A percentile compares a stretch with the other conserved stretches of the same genome.
Evolutionary conservation across 2,888 invertebrate genomes (phyloP).

Genomic region (Yponomeuta plumbellus): DNA sequence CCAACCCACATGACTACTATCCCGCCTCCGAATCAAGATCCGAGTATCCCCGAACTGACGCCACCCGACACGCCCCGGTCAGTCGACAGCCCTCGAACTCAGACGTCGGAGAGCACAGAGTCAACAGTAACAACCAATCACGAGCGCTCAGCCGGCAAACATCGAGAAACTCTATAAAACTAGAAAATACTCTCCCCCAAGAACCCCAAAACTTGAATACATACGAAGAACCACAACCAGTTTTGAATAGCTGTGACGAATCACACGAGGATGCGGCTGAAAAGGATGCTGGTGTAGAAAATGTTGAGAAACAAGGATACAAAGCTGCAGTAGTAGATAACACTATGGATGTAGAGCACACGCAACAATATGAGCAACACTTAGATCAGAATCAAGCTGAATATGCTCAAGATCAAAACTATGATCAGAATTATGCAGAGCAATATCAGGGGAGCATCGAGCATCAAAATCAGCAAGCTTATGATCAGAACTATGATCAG

Average conservation of each 20-base stretch:
- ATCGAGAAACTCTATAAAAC: slow-evolving; percentile 37
- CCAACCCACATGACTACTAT: slow-evolving; percentile 53
- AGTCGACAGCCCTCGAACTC: slow-evolving; percentile 27
- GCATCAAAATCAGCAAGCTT: slow-evolving; percentile 32
- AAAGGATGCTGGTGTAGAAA: slow-evolving; percentile 22
- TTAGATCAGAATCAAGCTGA: not conserved
- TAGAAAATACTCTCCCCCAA: slow-evolving; percentile 26
- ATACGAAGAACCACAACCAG: slow-evolving; percentile 24
- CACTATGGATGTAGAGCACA: slow-evolving; percentile 35
- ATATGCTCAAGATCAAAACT: slow-evolving; percentile 18
- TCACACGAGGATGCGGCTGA: slow-evolving; percentile 18
- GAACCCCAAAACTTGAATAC: slow-evolving; percentile 20
- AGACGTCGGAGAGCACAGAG: slow-evolving; percentile 30
- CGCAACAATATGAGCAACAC: slow-evolving; percentile 6
- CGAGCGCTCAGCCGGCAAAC: slow-evolving; percentile 29
- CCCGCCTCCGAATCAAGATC: slow-evolving; percentile 53
- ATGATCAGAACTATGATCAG: slow-evolving; percentile 32
- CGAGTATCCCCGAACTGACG: slow-evolving; percentile 59
- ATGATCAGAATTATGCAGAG: slow-evolving; percentile 26
- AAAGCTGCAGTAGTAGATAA: slow-evolving; percentile 23
- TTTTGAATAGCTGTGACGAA: slow-evolving; percentile 12
- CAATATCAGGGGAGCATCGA: slow-evolving; percentile 12
- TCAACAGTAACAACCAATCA: slow-evolving; percentile 28
- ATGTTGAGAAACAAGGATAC: slow-evolving; percentile 18
- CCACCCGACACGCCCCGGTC: slow-evolving; percentile 53